Evolutionary conservation across 2,113 vertebrate species (phyloP), one percentile per base, ranked within the genome.

Genomic region (Cnemophilus loriae): DNA sequence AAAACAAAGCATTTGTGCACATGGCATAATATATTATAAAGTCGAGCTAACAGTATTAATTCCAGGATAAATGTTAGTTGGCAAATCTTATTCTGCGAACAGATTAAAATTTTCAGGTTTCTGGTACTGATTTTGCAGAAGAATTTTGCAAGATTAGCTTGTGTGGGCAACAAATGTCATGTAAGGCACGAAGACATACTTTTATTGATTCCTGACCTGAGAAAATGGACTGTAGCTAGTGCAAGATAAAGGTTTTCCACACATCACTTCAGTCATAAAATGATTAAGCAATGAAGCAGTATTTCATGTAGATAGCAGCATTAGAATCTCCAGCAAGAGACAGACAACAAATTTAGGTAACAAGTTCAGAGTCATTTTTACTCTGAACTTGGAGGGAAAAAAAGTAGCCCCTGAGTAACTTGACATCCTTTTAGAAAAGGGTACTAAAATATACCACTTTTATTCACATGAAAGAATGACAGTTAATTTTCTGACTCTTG

Each of bases 231-330:
- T 68, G 71, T 6, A 68, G 44, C 33, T 60, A 71, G 33, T 52
- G 42, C 61, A 52, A 44, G 30, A 32, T 14, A 71, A 59, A 52
- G 64, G 44, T 32, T 57, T 65, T 55, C 73, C 61, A 95, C 63
- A 73, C 33, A 77, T 61, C n/a, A 63, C 39, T 76, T 26, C 33
- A 42, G 47, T 77, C 64, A 82, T 89, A 60, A 33, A 44, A 95
- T 91, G 27, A 93, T 68, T 93, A 82, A 30, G 46, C 88, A 94
- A 83, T 10, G 74, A 95, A 96, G 55, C 22, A 90, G 9, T 77
- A 59, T 55, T 91, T 96, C 65, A 49, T 60, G 37, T 65, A 76
- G 56, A 70, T 2, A 75, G 41, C 7, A 89, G 33, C 27, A 91
- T 30, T 79, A 91, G 78, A 91, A 87, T 23, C 46, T 79, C 26